Evolutionary conservation across 2,888 invertebrate species (phyloP).

Genomic region (Macropis europaea): DNA sequence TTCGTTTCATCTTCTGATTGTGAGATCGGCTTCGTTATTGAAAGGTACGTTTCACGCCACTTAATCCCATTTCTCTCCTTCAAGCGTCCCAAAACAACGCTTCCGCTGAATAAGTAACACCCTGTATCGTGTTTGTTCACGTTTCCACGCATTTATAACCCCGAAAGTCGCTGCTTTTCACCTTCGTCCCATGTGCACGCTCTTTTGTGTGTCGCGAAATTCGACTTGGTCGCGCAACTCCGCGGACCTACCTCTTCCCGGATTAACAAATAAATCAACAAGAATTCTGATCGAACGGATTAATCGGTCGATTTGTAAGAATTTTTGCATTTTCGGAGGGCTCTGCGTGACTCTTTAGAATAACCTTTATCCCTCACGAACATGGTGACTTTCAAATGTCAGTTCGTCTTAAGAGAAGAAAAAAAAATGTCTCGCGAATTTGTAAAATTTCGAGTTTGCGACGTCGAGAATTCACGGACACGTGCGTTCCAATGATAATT

Average conservation of each 20-base stretch:
- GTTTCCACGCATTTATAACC: conserved; percentile 32
- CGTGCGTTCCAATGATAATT: too few species aligned
- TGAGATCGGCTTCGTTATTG: conserved; percentile 57
- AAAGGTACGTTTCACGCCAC: conserved; percentile 54
- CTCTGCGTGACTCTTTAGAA: conserved; percentile 5
- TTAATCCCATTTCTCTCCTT: background rate
- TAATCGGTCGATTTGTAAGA: conserved; percentile 7
- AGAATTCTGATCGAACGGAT: background rate
- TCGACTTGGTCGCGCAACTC: conserved; percentile 2
- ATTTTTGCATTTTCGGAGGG: conserved; percentile 31
- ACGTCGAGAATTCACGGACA: too few species aligned
- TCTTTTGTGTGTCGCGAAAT: conserved; percentile 23
- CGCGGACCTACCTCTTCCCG: too few species aligned
- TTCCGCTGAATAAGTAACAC: background rate
- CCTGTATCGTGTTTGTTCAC: background rate
- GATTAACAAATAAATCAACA: background rate
- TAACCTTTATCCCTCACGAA: conserved; percentile 46
- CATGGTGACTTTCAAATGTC: conserved; percentile 63
- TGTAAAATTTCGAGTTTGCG: too few species aligned
- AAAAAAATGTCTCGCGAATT: too few species aligned
- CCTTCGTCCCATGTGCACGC: conserved; percentile 64
- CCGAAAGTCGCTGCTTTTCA: conserved; percentile 30
- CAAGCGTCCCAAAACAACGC: background rate
- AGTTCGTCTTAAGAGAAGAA: too few species aligned
- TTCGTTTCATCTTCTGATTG: conserved; percentile 61